These are phyloP conservation scores for Cenopis cana DNA, from an alignment of 2,888 invertebrate species.

Conservation along the genomic window DNA sequence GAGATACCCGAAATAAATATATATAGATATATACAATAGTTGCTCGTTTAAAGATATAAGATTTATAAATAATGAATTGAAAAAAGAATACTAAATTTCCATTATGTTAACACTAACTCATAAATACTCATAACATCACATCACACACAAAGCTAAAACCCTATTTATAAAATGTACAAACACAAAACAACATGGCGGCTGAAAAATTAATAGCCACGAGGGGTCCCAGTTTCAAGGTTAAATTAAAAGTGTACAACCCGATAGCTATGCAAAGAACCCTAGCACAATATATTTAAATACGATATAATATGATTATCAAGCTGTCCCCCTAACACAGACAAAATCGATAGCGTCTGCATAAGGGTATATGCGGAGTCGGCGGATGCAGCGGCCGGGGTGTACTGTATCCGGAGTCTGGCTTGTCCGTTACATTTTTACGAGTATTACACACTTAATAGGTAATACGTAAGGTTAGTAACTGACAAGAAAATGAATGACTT, in stretches of 20 bases:
- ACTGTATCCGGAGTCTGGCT: slow-evolving; percentile 2
- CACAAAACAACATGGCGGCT: slow-evolving; percentile 39
- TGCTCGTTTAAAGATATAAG: no score
- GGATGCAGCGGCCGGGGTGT: slow-evolving; percentile 52
- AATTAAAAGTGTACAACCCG: slow-evolving; percentile 50
- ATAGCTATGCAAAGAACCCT: slow-evolving; percentile 60
- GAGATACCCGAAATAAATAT: no score
- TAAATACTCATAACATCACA: slow-evolving; percentile 7
- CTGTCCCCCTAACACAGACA: slow-evolving; percentile 84
- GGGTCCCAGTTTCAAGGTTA: slow-evolving; percentile 68
- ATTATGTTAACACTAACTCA: not conserved
- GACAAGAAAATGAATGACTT: not conserved
- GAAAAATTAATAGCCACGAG: slow-evolving; percentile 51
- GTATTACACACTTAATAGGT: not conserved
- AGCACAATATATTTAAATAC: slow-evolving; percentile 76
- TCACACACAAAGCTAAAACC: slow-evolving; percentile 20
- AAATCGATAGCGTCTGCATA: slow-evolving; percentile 83
- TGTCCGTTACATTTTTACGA: not conserved
- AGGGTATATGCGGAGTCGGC: slow-evolving; percentile 70
- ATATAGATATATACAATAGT: no score
- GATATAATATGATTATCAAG: slow-evolving; percentile 81
- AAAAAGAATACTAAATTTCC: not conserved
- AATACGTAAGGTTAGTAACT: no score
- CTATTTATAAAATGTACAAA: slow-evolving; percentile 24
- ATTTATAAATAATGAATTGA: no score